Percentiles rank a stretch among this genome's conserved stretches.
phyloP scores from a whole-genome alignment of 1,140 invertebrate genomes.

The Drosophila ogumai region DNA sequence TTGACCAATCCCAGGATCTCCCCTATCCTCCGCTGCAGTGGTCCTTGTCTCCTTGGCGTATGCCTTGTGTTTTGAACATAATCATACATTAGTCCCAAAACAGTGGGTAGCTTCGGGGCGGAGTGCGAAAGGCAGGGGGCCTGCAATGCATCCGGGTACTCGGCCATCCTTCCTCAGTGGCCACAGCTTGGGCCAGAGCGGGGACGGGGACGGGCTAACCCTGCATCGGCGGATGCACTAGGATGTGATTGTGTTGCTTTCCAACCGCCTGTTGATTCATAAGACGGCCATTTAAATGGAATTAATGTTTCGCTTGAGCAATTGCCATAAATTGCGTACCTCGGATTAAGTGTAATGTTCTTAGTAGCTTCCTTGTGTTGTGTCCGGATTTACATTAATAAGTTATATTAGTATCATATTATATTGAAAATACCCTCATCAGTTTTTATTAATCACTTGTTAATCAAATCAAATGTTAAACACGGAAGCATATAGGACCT shows the following conservation, averaged over 20 bases:
- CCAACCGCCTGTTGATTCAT: constrained; percentile 56
- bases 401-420: not conserved
- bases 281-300: constrained; percentile 47
- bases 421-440: not conserved
- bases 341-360: constrained; percentile 33
- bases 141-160: constrained; percentile 27
- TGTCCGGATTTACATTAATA: constrained; percentile 12
- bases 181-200: not conserved
- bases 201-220: not conserved
- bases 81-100: constrained; percentile 69
- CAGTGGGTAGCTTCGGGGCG: constrained; percentile 4
- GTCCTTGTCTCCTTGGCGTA: constrained; percentile 49
- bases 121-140: not conserved
- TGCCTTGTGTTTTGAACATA: constrained; percentile 64
- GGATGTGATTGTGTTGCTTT: constrained; percentile 60
- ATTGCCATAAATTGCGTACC: constrained; percentile 34
- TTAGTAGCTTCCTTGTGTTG: constrained; percentile 1
- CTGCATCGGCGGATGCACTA: constrained; percentile 61
- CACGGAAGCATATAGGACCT: too few species aligned
- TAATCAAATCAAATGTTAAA: not conserved
- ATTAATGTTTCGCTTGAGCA: constrained; percentile 48
- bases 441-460: not conserved
- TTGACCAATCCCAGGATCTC: constrained; percentile 61
- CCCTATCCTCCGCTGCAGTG: constrained; percentile 1
- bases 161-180: constrained; percentile 51